These are phyloP conservation scores for Crossaster papposus DNA, from an alignment of 53 echinoderm and acorn worm genomes.

Conservation along the genomic window DNA sequence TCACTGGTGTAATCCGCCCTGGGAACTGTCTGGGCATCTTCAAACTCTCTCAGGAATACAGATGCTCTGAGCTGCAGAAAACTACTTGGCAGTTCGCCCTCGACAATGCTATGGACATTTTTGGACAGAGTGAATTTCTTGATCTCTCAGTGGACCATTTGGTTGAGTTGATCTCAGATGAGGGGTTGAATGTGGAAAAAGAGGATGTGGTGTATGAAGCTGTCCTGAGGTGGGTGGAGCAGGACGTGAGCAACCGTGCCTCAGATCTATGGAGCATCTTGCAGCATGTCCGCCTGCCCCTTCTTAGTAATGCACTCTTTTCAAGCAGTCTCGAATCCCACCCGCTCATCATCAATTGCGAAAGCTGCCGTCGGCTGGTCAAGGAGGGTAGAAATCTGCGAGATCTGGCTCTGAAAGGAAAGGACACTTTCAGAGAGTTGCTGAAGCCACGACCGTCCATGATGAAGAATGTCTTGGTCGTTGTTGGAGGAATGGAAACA, in stretches of 20 bases:
- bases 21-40: slow-evolving; percentile 72
- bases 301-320: slow-evolving; percentile 64
- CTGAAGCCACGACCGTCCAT: slow-evolving; percentile 73
- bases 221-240: slow-evolving; percentile 68
- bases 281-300: slow-evolving; percentile 64
- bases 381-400: slow-evolving; percentile 74
- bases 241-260: slow-evolving; percentile 51
- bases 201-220: slow-evolving; percentile 77
- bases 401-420: slow-evolving; percentile 67
- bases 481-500: slow-evolving; percentile 83
- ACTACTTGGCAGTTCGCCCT: slow-evolving; percentile 63
- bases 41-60: slow-evolving; percentile 62
- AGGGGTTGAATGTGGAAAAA: slow-evolving; percentile 56
- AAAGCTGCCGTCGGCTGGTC: slow-evolving; percentile 57
- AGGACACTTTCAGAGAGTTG: slow-evolving; percentile 34
- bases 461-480: slow-evolving; percentile 65
- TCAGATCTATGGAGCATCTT: slow-evolving; percentile 54
- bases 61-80: slow-evolving; percentile 53
- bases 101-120: slow-evolving; percentile 52
- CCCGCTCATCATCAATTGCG: slow-evolving; percentile 40
- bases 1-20: slow-evolving; percentile 46
- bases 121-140: slow-evolving; percentile 60
- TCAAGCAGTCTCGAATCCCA: slow-evolving; percentile 25
- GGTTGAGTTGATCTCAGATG: slow-evolving; percentile 50
- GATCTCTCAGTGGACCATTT: slow-evolving; percentile 51